Conservation (phyloP, 2,113 vertebrate species). For the Gasterosteus aculeatus region DNA sequence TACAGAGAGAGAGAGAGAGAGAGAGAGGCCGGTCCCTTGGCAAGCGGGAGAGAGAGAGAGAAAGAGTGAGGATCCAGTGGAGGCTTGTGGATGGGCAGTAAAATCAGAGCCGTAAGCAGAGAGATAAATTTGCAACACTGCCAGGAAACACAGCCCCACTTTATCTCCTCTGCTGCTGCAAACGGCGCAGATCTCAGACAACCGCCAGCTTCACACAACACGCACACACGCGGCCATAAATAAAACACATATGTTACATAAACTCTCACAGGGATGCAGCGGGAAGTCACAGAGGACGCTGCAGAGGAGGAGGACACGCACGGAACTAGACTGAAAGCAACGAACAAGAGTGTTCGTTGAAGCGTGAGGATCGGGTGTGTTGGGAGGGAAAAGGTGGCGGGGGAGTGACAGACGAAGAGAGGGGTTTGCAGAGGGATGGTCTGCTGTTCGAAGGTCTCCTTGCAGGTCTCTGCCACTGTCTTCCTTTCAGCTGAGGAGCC, state of each 20-base stretch:
- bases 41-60: constrained; percentile 28
- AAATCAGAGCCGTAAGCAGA: constrained; percentile 71
- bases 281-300: constrained; percentile 30
- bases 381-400: not conserved
- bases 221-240: constrained; percentile 44
- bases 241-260: constrained; percentile 63
- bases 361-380: not conserved
- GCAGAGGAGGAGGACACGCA: constrained; percentile 3
- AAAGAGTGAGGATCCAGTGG: constrained; percentile 37
- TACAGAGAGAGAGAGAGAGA: constrained; percentile 25
- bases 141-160: constrained; percentile 66
- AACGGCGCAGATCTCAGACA: constrained; percentile 44
- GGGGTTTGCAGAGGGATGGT: not conserved
- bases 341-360: not conserved
- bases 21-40: constrained; percentile 51
- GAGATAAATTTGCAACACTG: constrained; percentile 77
- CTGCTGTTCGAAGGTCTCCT: constrained; percentile 26
- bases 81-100: constrained; percentile 64
- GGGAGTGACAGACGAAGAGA: not conserved
- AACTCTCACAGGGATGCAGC: constrained; percentile 22
- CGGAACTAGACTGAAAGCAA: not conserved
- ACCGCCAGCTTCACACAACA: constrained; percentile 24
- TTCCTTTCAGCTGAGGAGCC: constrained; percentile 29
- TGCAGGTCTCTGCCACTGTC: constrained; percentile 21
- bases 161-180: constrained; percentile 66